Percentiles rank a stretch among this genome's conserved stretches.
Evolutionary conservation across 2,797 vertebrate species (phyloP).

Genomic region (Amphiprion clarkii): DNA sequence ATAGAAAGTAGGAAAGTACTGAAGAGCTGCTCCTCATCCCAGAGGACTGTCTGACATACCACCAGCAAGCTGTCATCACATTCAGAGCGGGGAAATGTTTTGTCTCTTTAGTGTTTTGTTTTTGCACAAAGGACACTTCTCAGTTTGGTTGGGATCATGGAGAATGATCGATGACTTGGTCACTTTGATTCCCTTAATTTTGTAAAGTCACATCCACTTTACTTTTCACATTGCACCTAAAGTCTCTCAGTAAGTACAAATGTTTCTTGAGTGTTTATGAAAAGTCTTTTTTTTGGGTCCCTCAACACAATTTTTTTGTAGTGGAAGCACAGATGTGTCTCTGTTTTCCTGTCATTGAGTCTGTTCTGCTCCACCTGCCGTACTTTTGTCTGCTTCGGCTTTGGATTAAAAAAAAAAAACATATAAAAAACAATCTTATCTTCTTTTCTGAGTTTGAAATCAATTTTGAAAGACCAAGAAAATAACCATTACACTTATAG

Average conservation of each 20-base stretch:
- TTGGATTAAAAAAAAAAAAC: conserved; percentile 83
- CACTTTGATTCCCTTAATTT: conserved; percentile 54
- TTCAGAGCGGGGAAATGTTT: conserved; percentile 26
- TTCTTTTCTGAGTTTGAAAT: conserved; percentile 15
- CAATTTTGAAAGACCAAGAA: neutral
- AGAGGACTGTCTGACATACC: conserved; percentile 57
- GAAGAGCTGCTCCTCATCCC: conserved; percentile 30
- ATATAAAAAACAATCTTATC: conserved; percentile 45
- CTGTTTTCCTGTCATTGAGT: conserved; percentile 43
- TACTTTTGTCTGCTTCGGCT: conserved; percentile 85
- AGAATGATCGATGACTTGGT: conserved; percentile 49
- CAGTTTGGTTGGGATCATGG: conserved; percentile 58
- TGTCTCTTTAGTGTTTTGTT: conserved; percentile 40
- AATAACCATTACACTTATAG: neutral
- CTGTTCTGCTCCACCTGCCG: conserved; percentile 77
- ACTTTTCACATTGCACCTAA: conserved; percentile 37
- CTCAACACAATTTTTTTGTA: conserved; percentile 56
- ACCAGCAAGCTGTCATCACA: conserved; percentile 75
- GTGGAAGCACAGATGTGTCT: conserved; percentile 61
- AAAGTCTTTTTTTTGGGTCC: conserved; percentile 13
- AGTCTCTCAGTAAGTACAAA: conserved; percentile 66
- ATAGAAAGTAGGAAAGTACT: conserved; percentile 31
- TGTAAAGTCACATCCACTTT: conserved; percentile 64
- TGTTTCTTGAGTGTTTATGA: conserved; percentile 70
- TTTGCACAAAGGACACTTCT: conserved; percentile 20